Base-by-base conservation (phyloP, 2,888 invertebrate genomes). In the Heteropelma amictum region DNA sequence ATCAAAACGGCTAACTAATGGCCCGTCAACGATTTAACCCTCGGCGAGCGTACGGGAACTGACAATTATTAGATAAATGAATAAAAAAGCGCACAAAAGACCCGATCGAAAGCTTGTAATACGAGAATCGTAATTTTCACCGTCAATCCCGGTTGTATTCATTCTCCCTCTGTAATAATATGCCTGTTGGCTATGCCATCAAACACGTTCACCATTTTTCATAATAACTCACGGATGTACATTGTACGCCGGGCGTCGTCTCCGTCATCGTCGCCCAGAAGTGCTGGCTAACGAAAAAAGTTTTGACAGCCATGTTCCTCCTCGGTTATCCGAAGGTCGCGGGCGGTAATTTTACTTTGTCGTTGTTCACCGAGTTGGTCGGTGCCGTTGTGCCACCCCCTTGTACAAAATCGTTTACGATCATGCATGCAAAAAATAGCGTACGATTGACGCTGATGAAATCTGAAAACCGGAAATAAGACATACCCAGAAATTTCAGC, bases 1-100 rank as follows among this genome's bases (percentile, higher is more conserved):
- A 65, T 56, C 54, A 72, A 71, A 75, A 67, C 63, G 63, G 71
- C 67, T 67, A 77, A 77, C 74, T 75, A 79, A 79, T 79, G 78
- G 77, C 60, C 70, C 72, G 78, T 72, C 78, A 72, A 60, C 53
- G 60, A 70, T 77, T 71, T 51, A 65, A 72, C 67, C 58, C 72
- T 76, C 70, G 42, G 28, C 21, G 26, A 30, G 65, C 35, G 33
- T 40, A 10, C 14, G 26, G 42, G 10, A 54, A 53, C 51, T 40
- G 63, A 68, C 75, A 71, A 75, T 75, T 68, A 72, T 75, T 68
- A 33, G 33, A 72, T 58, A 75, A 67, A 72, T 67, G 67, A 63
- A 75, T 68, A 63, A 63, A 56, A 54, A 51, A 19, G 8, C 19
- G n/a, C 51, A 63, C 75, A 68, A 72, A 71, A 75, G 63, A 61